Evolutionary conservation across 1,140 invertebrate species (phyloP).

Genomic region (Trichogramma pretiosum): DNA sequence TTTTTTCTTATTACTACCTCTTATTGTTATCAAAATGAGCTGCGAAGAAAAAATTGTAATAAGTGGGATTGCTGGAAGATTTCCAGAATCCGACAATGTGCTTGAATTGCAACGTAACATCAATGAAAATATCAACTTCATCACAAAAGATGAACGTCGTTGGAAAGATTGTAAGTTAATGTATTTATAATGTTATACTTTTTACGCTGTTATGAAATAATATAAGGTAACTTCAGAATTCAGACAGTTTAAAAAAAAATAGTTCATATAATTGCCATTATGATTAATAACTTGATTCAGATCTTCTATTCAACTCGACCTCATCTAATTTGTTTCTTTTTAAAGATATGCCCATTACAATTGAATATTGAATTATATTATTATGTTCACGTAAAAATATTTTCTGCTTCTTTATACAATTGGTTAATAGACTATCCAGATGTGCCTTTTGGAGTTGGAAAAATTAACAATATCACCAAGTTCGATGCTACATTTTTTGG

Average conservation of each 20-base stretch:
- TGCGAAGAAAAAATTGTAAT: constrained; percentile 84
- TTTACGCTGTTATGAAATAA: no score
- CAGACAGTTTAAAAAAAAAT: no score
- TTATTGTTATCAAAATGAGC: no score
- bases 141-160: background rate
- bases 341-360: no score
- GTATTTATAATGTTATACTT: no score
- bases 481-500: constrained; percentile 73
- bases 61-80: constrained; percentile 54
- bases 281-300: no score
- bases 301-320: no score
- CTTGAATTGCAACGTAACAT: background rate
- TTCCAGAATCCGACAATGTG: background rate
- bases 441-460: constrained; percentile 61
- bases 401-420: background rate
- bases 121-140: background rate
- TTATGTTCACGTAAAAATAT: background rate
- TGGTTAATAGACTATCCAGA: constrained; percentile 44
- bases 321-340: no score
- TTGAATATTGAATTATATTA: no score
- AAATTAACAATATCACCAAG: constrained; percentile 64
- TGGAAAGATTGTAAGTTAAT: background rate
- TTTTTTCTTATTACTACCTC: no score
- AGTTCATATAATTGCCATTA: no score
- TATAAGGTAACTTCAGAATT: background rate